Evolutionary conservation across 2,797 vertebrate genomes (phyloP), one percentile per base, ranked within the genome.

Genomic region (Zenarchopterus dispar): DNA sequence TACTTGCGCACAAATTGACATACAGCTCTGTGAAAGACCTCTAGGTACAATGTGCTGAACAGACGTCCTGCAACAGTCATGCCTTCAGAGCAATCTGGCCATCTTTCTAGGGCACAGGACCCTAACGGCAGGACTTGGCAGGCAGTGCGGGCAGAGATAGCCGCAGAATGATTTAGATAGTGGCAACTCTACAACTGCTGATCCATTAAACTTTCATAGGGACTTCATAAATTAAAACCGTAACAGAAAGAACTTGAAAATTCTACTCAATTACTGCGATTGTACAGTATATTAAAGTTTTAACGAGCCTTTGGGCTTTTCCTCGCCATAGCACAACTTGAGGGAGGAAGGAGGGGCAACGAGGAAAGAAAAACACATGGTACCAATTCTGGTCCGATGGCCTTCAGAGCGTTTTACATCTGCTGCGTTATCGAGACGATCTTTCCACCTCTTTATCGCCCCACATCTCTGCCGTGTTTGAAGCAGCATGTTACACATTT

Each of bases 221-320:
- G 84, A 73, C 84, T 90, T 92, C 84, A 91, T 92, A 92, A 93
- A 93, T 93, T 88, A 91, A 89, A 79, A 84, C 73, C 78, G 69
- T 79, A 84, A 89, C 89, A 74, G 78, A 74, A 49, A 84, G 83
- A 92, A 90, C 88, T 88, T 83, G 84, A 84, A 91, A 81, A 92
- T 89, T 86, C 67, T 26, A 87, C 89, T 92, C 91, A 92, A 90
- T 92, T 92, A 91, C 87, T 82, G 88, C 80, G 89, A 90, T 88
- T 91, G 90, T 91, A 91, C 91, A 91, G 88, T 90, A 84, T 88
- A 88, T 91, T 91, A 91, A 92, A 90, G 81, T 87, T 90, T 88
- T 88, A 92, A 92, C 84, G 67, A 86, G 88, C 88, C 77, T 64
- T 71, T 10, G 77, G 88, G 84, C 82, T 41, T 73, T 80, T 82